Conservation (phyloP, 2,888 invertebrate species). For the Neria commutata region DNA sequence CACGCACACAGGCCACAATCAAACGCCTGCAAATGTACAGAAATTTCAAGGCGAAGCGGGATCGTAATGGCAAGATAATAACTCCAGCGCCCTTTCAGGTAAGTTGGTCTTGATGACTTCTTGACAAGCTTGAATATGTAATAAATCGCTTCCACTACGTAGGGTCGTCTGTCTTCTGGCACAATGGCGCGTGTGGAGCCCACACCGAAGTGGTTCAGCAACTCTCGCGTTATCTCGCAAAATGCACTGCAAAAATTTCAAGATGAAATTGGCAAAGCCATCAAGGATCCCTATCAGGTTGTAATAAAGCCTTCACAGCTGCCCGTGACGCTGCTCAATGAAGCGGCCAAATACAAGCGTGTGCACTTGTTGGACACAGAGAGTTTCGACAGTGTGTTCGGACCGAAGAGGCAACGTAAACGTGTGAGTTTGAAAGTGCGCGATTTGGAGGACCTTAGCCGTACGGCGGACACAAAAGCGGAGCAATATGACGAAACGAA, state of each 20-base stretch:
- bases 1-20: slow-evolving; percentile 90
- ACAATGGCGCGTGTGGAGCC: slow-evolving; percentile 95
- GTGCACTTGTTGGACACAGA: slow-evolving; percentile 97
- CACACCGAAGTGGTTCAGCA: slow-evolving; percentile 98
- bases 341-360: slow-evolving; percentile 85
- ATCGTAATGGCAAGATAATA: slow-evolving; percentile 87
- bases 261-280: slow-evolving; percentile 91
- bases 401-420: slow-evolving; percentile 91
- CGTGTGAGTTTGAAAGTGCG: slow-evolving; percentile 79
- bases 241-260: slow-evolving; percentile 87
- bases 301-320: slow-evolving; percentile 95
- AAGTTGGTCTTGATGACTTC: slow-evolving; percentile 7
- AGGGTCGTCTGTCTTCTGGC: slow-evolving; percentile 83
- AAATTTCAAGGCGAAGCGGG: slow-evolving; percentile 93
- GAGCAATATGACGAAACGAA: slow-evolving; percentile 81
- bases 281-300: slow-evolving; percentile 96
- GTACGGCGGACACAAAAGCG: slow-evolving; percentile 72
- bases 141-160: slow-evolving; percentile 8
- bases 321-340: slow-evolving; percentile 92
- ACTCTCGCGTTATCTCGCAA: slow-evolving; percentile 95
- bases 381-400: slow-evolving; percentile 92
- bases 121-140: background rate
- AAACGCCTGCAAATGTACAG: slow-evolving; percentile 98
- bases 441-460: slow-evolving; percentile 79
- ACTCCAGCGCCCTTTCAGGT: slow-evolving; percentile 93